phyloP scores from a whole-genome alignment of 2,888 invertebrate species.

The Boloria euphrosyne region DNA sequence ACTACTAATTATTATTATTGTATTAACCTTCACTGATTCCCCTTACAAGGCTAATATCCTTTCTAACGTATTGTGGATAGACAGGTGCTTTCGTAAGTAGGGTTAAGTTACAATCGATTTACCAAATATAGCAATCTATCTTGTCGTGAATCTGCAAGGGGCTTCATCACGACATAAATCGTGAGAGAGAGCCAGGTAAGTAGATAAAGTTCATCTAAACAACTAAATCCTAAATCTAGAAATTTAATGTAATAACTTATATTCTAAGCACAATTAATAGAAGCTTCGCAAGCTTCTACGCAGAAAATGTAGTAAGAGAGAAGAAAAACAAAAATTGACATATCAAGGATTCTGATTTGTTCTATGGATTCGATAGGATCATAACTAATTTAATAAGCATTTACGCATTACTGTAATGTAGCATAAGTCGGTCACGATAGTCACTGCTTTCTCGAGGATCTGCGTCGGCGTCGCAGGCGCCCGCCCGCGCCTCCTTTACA shows the following conservation, averaged over 20 bases:
- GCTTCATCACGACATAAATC: slow-evolving; percentile 63
- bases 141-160: slow-evolving; percentile 69
- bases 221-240: slow-evolving; percentile 40
- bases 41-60: neutral
- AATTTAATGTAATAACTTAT: too few relatives aligned
- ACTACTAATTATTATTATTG: neutral
- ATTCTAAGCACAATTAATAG: too few relatives aligned
- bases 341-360: too few relatives aligned
- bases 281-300: too few relatives aligned
- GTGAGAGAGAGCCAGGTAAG: slow-evolving; percentile 47
- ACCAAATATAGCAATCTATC: slow-evolving; percentile 53
- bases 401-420: neutral
- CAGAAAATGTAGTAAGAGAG: too few relatives aligned
- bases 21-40: neutral
- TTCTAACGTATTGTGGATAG: neutral
- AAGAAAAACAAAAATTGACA: too few relatives aligned
- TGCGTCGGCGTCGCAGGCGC: slow-evolving; percentile 65
- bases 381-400: neutral
- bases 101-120: slow-evolving; percentile 29
- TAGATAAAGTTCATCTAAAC: slow-evolving; percentile 46
- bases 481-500: slow-evolving; percentile 77
- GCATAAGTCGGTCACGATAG: slow-evolving; percentile 38
- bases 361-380: neutral
- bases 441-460: slow-evolving; percentile 61
- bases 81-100: slow-evolving; percentile 26